Evolutionary conservation across 2,797 vertebrate species (phyloP).

Genomic region (Darevskia mixta): DNA sequence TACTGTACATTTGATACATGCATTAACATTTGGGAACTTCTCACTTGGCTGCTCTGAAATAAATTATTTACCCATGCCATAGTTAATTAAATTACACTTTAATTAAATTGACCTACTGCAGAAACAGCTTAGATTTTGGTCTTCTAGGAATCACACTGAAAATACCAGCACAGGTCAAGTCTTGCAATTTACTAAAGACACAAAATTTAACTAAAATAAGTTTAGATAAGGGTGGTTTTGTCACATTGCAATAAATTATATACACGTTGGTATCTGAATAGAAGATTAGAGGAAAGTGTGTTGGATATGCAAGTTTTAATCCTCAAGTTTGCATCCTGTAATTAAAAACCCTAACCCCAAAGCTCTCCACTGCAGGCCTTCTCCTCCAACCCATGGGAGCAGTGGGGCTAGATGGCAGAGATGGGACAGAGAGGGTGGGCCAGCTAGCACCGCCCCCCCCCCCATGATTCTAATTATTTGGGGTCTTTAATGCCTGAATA

Average conservation of each 20-base stretch:
- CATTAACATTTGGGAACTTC: background rate
- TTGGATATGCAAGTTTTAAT: background rate
- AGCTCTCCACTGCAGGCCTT: too few relatives aligned
- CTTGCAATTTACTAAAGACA: background rate
- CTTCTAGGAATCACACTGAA: background rate
- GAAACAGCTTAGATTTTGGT: background rate
- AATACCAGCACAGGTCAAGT: background rate
- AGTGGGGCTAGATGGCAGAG: too few relatives aligned
- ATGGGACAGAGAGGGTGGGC: too few relatives aligned
- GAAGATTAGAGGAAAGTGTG: background rate
- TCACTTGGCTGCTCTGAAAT: background rate
- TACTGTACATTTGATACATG: background rate
- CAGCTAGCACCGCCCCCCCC: too few relatives aligned
- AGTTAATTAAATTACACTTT: conserved; percentile 10
- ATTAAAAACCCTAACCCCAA: too few relatives aligned
- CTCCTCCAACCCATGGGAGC: too few relatives aligned
- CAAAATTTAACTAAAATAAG: background rate
- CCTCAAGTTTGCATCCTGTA: background rate
- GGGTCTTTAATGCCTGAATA: too few relatives aligned
- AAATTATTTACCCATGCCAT: background rate
- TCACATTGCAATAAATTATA: too few relatives aligned
- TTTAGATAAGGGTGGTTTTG: background rate
- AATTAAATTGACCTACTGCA: background rate
- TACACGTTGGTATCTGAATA: background rate
- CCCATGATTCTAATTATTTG: too few relatives aligned